phyloP scores from a whole-genome alignment of 2,888 invertebrate genomes.

The Aphrophora alni region DNA sequence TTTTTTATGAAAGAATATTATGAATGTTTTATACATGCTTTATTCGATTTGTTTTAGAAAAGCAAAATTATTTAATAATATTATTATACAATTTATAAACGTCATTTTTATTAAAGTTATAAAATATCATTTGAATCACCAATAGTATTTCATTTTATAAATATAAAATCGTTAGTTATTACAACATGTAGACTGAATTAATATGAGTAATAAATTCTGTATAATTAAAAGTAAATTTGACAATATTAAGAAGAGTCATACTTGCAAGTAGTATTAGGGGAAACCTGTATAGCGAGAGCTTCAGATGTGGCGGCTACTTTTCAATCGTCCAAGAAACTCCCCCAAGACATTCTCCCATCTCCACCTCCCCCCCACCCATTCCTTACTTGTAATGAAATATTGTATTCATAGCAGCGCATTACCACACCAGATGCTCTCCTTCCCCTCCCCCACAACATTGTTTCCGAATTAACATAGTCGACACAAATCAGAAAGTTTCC shows the following conservation, averaged over 20 bases:
- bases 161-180: too few species aligned
- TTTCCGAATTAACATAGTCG: constrained; percentile 29
- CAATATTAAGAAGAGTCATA: not conserved
- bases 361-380: not conserved
- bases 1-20: too few species aligned
- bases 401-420: constrained; percentile 35
- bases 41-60: too few species aligned
- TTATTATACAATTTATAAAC: too few species aligned
- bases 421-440: constrained; percentile 28
- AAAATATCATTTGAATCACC: too few species aligned
- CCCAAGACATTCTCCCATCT: not conserved
- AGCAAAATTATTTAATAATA: too few species aligned
- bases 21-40: too few species aligned
- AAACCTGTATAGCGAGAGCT: not conserved
- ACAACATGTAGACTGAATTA: too few species aligned
- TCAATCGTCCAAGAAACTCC: not conserved
- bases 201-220: too few species aligned
- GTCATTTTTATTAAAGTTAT: too few species aligned
- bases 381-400: constrained; percentile 33
- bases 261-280: not conserved
- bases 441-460: constrained; percentile 7
- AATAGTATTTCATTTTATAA: too few species aligned
- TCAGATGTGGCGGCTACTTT: not conserved
- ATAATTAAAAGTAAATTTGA: not conserved
- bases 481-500: constrained; percentile 32